Base-by-base conservation (phyloP, 2,888 invertebrate species). In the Epinotia brunnichana region DNA sequence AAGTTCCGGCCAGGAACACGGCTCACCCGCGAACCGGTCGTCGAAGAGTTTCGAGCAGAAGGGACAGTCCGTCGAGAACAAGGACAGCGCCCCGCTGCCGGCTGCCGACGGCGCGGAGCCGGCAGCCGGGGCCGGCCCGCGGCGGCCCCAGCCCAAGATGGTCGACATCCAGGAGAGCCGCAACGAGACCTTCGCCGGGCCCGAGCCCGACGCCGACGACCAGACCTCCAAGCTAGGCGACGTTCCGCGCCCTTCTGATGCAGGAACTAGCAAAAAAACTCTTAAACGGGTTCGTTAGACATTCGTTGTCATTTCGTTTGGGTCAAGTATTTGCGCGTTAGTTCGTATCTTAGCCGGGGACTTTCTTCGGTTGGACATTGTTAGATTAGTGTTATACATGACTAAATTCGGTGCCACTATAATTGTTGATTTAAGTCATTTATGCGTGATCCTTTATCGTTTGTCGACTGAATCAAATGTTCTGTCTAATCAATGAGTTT, bases 1-100 rank as follows among this genome's bases (percentile, higher is more conserved):
- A 75, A 85, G 79, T 72, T 85, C 87, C 15, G 76, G 82, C 19
- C 75, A 84, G 77, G 89, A 88, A 29, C 84, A 80, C 76, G 81
- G 79, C 70, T 78, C 81, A 63, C 81, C 82, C 66, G 87, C 85
- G 76, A 83, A 87, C 73, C 84, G 87, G 62, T 88, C 90, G 62
- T 88, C 90, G 61, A 91, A 88, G 79, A 90, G 89, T 79, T 85
- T 87, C 74, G 90, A 91, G 77, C 88, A 83, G 78, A 87, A 88
- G 77, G 80, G 80, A 48, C 77, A 78, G 74, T 79, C 87, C 57
- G 74, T 84, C 70, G 87, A 87, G 74, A 84, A 83, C 53, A 87
- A 87, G 75, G 90, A 87, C 74, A 84, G 82, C 80, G 78, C 86
- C 61, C 85, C 87, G 73, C 80, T 87, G 78, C 87, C 87, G 51